Evolutionary conservation across 2,888 invertebrate genomes (phyloP), one percentile per base, ranked within the genome.

Genomic region (Panzeria rudis): DNA sequence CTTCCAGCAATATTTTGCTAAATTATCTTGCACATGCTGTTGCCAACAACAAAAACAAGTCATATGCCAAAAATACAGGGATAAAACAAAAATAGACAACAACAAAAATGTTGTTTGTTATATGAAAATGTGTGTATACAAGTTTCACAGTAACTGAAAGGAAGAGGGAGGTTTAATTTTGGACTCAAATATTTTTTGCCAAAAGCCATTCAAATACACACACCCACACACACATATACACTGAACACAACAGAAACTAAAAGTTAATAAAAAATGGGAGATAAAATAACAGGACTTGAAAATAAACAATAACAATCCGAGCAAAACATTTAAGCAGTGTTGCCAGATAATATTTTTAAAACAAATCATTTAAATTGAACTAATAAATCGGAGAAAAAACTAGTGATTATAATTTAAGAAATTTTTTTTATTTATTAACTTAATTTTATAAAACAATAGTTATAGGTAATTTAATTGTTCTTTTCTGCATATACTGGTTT

Each of bases 31-130:
- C 56, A 72, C 56, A 64, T 64, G 61, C 35, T 72, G 62, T 47
- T 64, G 29, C 29, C 72, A 75, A 64, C 71, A 75, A 71, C 62
- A 84, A 71, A 25, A 79, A 71, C 11, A 38, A 38, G 32, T n/a
- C n/a, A n/a, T n/a, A 41, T 41, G 83, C 79, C 79, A n/a, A n/a
- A n/a, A n/a, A n/a, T n/a, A 79, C 69, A 75, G 75, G 83, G 8
- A 47, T 23, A 62, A 64, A 62, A 35, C 20, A n/a, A 32, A 54
- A 41, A 56, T 23, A 9, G 23, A 73, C 5, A n/a, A 8, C 29
- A 35, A 38, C 38, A 52, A n/a, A 56, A 59, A 23, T 9, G 3
- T n/a, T 11, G 3, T 9, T 20, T 20, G 6, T 20, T 68, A 20
- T 23, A 15, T 38, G 25, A 52, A 62, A 47, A 52, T 20, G 9